Base-by-base conservation (phyloP, 2,888 invertebrate species). In the Lasius fuliginosus region DNA sequence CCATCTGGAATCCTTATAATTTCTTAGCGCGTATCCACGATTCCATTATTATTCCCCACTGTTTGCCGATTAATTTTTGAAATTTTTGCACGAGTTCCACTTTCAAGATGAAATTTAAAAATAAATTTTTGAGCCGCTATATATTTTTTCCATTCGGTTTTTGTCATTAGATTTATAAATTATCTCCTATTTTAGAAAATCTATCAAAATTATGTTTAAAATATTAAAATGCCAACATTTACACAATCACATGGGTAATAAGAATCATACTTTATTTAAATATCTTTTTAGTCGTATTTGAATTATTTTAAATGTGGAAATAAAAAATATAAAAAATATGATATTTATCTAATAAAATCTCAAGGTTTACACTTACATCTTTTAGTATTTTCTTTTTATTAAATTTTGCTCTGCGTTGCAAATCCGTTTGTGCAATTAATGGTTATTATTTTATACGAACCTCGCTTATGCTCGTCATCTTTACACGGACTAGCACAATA, bases 1-100 rank as follows among this genome's bases (percentile, higher is more conserved):
- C 23, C 46, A 33, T 68, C 60, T 69, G 23, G 11, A 49, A 23
- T 60, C 60, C 65, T 76, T 33, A 36, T 75, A 64, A 82, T 82
- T 62, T 65, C 46, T 82, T 81, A 49, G 36, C 40, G 58, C 40
- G 33, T 60, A 68, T 60, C 42, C 58, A 79, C 30, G 23, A 69
- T 79, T 79, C 33, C 58, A 68, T 79, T 69, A 79, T 69, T 60
- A 69, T 60, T 69, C 58, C 18, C 33, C 42, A 58, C 68, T 79
- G 42, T 69, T 79, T 58, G n/a, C 23, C 42, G 42, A 58, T 15
- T 42, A 79, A 69, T 69, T 79, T 69, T 79, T 33, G 46, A 79
- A 79, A 79, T 79, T 79, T 46, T 58, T 33, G 15, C 30, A 12
- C 23, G 42, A 69, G 68, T 23, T 23, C 15, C 23, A 58, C 40